Evolutionary conservation across 2,113 vertebrate species (phyloP), one percentile per base, ranked within the genome.

Genomic region (Cynocephalus volans): DNA sequence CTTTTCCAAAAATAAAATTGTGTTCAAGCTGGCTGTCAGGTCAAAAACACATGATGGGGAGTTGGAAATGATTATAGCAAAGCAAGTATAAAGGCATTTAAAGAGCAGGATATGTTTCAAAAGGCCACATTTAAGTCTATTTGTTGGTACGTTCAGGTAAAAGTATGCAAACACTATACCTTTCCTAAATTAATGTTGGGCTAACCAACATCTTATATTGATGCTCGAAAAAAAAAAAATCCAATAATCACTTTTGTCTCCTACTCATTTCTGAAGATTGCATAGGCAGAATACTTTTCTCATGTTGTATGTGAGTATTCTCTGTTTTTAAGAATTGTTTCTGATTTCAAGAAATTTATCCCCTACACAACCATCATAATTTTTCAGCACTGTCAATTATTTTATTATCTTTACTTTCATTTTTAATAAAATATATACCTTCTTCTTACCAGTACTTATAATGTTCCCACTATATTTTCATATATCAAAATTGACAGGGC

Each of bases 321-420:
- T 81, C 87, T 70, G 21, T 48, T 45, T 85, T 90, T 69, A 12
- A 62, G 36, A 93, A 81, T 24, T 92, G 13, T 41, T 87, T 10
- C 72, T 60, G 9, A 83, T 92, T 96, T 95, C 36, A 86, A 86
- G 69, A 64, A 28, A 58, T 73, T 95, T 17, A 67, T 24, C 8
- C 79, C 19, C 36, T 60, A 85, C 4, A 8, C 33, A 82, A 36
- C 8, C 23, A 5, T 82, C 56, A 64, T 33, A 15, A 84, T 58
- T 82, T 95, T 76, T 28, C 21, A n/a, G 8, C 18, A 31, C 7
- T 54, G 69, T 62, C 23, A 54, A 45, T 79, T 79, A 70, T 87
- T 80, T 62, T 36, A n/a, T 45, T 83, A 80, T n/a, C 31, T 91
- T 87, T 52, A 76, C 9, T 88, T 92, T 72, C 48, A 76, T 81